These are phyloP conservation scores for Drosophila demipolita DNA, from an alignment of 2,888 invertebrate species.

Conservation along the genomic window DNA sequence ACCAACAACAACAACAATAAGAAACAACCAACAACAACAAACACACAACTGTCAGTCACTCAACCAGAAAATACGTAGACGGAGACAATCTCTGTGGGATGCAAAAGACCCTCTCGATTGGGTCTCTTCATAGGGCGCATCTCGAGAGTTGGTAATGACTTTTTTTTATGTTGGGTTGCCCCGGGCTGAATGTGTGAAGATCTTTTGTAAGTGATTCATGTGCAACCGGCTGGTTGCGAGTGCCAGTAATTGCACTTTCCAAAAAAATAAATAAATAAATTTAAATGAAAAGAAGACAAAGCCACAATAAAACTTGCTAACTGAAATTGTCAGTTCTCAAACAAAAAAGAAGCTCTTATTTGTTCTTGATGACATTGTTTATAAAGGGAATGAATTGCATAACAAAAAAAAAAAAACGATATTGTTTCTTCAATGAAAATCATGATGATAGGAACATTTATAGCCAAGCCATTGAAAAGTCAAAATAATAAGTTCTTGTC, in stretches of 20 bases:
- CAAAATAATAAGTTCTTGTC: constrained; percentile 16
- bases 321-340: constrained; percentile 13
- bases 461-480: constrained; percentile 27
- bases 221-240: constrained; percentile 17
- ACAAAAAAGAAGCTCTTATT: constrained; percentile 20
- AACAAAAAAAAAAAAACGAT: constrained; percentile 5
- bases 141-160: constrained; percentile 65
- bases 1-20: background rate
- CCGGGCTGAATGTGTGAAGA: constrained; percentile 48
- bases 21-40: background rate
- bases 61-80: constrained; percentile 34
- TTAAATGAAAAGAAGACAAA: constrained; percentile 9
- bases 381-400: constrained; percentile 13
- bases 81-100: constrained; percentile 27
- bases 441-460: constrained; percentile 37
- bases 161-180: constrained; percentile 11
- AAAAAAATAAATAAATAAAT: constrained; percentile 23
- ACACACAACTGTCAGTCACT: constrained; percentile 36
- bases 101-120: constrained; percentile 25
- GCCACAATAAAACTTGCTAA: constrained; percentile 20
- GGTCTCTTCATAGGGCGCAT: constrained; percentile 41
- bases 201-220: constrained; percentile 67
- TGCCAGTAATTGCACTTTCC: constrained; percentile 51
- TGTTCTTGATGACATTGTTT: constrained; percentile 42
- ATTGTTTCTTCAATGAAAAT: constrained; percentile 9